Conservation (phyloP, 2,113 vertebrate species). For the Andinoacara biseriatus region DNA sequence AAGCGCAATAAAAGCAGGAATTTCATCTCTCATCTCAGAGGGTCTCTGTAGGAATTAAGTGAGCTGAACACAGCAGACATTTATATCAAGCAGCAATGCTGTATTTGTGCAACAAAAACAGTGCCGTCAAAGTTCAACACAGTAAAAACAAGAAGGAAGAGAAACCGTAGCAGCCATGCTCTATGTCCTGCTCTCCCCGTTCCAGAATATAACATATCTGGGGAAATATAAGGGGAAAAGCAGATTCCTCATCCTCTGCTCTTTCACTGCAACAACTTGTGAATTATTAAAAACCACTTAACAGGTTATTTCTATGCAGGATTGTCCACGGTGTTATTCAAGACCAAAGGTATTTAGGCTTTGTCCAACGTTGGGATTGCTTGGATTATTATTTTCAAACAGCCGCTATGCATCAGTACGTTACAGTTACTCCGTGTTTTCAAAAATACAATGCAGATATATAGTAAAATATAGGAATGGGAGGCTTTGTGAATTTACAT, state of each 20-base stretch:
- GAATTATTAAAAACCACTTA: constrained; percentile 75
- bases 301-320: constrained; percentile 53
- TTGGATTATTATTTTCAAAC: background rate
- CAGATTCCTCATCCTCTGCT: constrained; percentile 54
- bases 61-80: constrained; percentile 21
- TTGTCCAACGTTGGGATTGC: background rate
- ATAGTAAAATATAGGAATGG: background rate
- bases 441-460: background rate
- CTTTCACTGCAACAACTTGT: constrained; percentile 56
- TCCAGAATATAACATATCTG: constrained; percentile 21
- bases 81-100: constrained; percentile 35
- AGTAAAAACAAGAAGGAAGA: constrained; percentile 11
- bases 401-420: background rate
- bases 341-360: constrained; percentile 31
- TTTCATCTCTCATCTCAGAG: constrained; percentile 20
- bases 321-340: constrained; percentile 33
- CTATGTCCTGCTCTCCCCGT: constrained; percentile 19
- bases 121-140: constrained; percentile 15
- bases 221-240: constrained; percentile 35
- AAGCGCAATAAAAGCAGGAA: constrained; percentile 43
- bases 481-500: constrained; percentile 7
- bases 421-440: background rate
- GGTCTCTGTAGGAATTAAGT: constrained; percentile 35
- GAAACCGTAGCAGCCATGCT: background rate
- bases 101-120: constrained; percentile 18